Evolutionary conservation across 2,888 invertebrate genomes (phyloP), one percentile per base, ranked within the genome.

Genomic region (Drosophila monieri): DNA sequence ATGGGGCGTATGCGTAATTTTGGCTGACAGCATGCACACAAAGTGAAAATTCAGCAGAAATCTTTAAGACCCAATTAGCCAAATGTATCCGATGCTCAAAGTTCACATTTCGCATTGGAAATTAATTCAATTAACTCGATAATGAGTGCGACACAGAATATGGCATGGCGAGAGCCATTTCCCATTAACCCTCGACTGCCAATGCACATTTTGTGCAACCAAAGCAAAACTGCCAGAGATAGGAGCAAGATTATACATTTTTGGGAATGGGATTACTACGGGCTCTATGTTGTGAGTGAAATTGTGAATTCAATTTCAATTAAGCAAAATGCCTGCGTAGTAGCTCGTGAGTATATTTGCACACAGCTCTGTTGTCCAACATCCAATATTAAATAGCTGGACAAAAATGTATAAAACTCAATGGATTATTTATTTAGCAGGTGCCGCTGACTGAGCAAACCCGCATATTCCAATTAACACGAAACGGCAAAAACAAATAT

Each of bases 381-480:
- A 35, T 23, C 6, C 10, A 21, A 55, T 35, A 51, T 48, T 39
- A 48, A 8, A 74, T 77, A 52, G 65, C 71, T 69, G 56, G 12
- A 57, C 49, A 37, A 59, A 66, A 69, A 70, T 65, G 64, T 77
- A 70, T 73, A 44, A 64, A 76, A 73, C 71, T 76, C 66, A 71
- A 76, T 72, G 73, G 80, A 73, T 76, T 84, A 80, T 86, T 80
- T 72, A 73, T 71, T 72, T 78, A 80, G 72, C 87, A 80, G 80
- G 80, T 78, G 80, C 62, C 51, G 61, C 52, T 51, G 69, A 61
- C 54, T 51, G 73, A 54, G 30, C 44, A 53, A 65, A 46, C 62
- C 73, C 72, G 76, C 81, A 76, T 64, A 53, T 80, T 86, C 74
- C 87, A 81, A 81, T 81, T 86, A 85, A 77, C 77, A 75, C 71